Evolutionary conservation across 2,888 invertebrate species (phyloP).

Genomic region (Eucriotettix oculatus): DNA sequence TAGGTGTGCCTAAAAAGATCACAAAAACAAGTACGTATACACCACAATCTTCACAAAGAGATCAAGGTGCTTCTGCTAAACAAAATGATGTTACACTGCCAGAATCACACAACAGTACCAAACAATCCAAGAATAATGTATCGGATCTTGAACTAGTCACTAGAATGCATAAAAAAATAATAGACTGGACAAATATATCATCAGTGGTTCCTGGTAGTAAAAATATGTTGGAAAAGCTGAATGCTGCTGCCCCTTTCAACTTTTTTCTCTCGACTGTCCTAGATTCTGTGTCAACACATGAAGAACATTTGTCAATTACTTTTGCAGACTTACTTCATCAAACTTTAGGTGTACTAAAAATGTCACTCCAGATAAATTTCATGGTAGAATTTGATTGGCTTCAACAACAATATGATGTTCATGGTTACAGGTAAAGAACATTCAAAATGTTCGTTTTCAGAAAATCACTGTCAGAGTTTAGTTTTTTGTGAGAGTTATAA

Average conservation of each 20-base stretch:
- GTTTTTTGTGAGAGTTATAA: neutral
- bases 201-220: conserved; percentile 19
- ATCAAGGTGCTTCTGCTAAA: no score
- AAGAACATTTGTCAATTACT: conserved; percentile 47
- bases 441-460: neutral
- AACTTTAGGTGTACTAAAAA: conserved; percentile 56
- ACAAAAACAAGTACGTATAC: no score
- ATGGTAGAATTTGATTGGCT: conserved; percentile 87
- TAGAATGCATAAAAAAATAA: neutral
- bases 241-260: conserved; percentile 50
- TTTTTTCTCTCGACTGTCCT: conserved; percentile 60
- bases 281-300: conserved; percentile 41
- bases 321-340: conserved; percentile 63
- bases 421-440: conserved; percentile 43
- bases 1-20: no score
- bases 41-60: no score
- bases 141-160: no score
- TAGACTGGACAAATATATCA: conserved; percentile 15
- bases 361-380: conserved; percentile 77
- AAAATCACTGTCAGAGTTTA: neutral
- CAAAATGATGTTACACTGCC: no score
- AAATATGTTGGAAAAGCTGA: conserved; percentile 47
- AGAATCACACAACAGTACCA: no score
- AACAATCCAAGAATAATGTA: no score
- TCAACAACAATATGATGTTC: conserved; percentile 65